A percentile compares a stretch with the other conserved stretches of the same genome.
Evolutionary conservation across 2,113 vertebrate genomes (phyloP).

Genomic region (Pycnonotus jocosus): DNA sequence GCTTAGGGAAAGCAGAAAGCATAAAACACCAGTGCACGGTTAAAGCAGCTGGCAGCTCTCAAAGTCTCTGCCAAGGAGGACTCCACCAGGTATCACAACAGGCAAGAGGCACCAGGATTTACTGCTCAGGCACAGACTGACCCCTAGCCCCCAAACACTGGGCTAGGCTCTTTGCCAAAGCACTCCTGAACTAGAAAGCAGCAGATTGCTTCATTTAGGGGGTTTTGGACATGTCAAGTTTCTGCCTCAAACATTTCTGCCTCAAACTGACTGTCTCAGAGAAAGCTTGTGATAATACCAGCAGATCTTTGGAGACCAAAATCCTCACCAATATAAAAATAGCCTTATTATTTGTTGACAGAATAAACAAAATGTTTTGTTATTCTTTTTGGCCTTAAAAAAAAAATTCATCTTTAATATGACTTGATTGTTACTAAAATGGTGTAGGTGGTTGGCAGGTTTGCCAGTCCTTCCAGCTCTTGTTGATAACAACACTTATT

Average conservation of each 20-base stretch:
- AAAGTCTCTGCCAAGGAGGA: neutral
- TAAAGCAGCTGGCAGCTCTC: neutral
- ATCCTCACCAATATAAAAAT: neutral
- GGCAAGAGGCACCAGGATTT: neutral
- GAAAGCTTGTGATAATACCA: neutral
- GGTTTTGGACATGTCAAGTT: neutral
- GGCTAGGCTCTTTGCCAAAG: neutral
- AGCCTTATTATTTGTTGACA: neutral
- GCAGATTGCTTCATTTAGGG: neutral
- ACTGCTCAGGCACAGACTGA: neutral
- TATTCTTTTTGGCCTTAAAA: neutral
- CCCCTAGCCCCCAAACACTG: neutral
- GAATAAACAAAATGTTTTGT: neutral
- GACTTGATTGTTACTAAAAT: neutral
- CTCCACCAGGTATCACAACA: neutral
- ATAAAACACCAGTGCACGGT: neutral
- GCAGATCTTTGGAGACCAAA: neutral
- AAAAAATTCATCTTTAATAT: neutral
- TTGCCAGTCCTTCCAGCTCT: neutral
- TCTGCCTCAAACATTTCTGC: neutral
- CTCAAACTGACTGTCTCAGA: neutral
- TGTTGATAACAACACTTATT: neutral
- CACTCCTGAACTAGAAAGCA: neutral
- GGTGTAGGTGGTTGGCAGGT: neutral
- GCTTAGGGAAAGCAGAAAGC: neutral